phyloP scores from a whole-genome alignment of 1,140 invertebrate species.

The Eriocheir sinensis region DNA sequence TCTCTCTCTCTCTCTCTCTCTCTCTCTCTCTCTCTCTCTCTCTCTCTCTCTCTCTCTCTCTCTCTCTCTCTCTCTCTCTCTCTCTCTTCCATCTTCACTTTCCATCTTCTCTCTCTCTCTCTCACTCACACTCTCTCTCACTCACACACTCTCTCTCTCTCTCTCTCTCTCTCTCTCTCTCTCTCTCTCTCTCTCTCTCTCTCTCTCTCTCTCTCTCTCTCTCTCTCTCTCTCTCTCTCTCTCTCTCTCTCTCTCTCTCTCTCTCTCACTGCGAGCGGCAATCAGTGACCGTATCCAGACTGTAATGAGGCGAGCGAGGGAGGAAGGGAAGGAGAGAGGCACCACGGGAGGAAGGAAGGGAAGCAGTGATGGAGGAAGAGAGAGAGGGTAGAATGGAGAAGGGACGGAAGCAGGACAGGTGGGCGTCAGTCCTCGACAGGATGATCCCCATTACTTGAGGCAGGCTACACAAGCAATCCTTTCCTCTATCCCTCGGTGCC shows the following conservation, averaged over 20 bases:
- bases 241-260: background rate
- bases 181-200: slow-evolving; percentile 4
- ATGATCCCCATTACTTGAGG: slow-evolving; percentile 1
- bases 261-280: background rate
- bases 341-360: background rate
- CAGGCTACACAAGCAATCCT: background rate
- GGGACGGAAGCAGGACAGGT: background rate
- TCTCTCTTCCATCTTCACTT: no score
- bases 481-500: background rate
- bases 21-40: slow-evolving; percentile 45
- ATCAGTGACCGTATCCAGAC: background rate
- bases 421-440: background rate
- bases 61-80: slow-evolving; percentile 18
- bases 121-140: background rate
- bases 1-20: background rate
- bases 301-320: background rate
- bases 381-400: background rate
- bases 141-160: background rate
- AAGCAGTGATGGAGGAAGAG: background rate
- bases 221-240: slow-evolving; percentile 41
- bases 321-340: no score
- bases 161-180: background rate
- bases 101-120: no score
- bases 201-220: slow-evolving; percentile 21
- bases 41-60: slow-evolving; percentile 48